Percentiles rank a stretch among this genome's conserved stretches.
Evolutionary conservation across 1,140 invertebrate species (phyloP).

Genomic region (Macrocentrus cingulum): DNA sequence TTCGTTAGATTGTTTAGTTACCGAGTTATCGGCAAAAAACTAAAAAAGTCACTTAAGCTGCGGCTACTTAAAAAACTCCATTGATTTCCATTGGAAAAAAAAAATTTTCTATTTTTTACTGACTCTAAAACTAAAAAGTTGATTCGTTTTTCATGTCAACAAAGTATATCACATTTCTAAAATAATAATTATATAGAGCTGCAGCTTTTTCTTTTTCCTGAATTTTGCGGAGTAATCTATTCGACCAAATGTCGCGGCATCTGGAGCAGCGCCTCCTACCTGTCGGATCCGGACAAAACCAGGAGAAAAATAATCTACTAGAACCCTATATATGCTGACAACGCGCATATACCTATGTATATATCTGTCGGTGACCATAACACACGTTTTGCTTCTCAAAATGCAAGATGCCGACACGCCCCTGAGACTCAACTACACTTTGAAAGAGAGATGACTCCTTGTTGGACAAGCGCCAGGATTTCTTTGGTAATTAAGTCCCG

Average conservation of each 20-base stretch:
- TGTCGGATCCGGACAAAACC: conserved; percentile 32
- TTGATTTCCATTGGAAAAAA: too few relatives aligned
- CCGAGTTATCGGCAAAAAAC: neutral
- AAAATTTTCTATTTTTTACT: too few relatives aligned
- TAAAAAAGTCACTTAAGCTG: too few relatives aligned
- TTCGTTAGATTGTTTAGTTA: too few relatives aligned
- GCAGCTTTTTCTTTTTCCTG: too few relatives aligned
- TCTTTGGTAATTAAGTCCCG: conserved; percentile 14
- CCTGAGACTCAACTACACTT: neutral
- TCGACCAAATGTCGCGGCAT: conserved; percentile 13
- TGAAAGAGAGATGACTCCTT: neutral
- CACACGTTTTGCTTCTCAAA: conserved; percentile 15
- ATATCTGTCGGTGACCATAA: conserved; percentile 3
- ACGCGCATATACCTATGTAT: neutral
- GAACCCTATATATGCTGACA: conserved; percentile 5
- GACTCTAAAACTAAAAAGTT: too few relatives aligned
- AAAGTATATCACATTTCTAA: too few relatives aligned
- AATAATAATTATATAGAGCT: too few relatives aligned
- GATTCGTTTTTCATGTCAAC: too few relatives aligned
- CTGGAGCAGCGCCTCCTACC: conserved; percentile 26
- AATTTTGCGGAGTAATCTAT: neutral
- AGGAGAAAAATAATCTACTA: conserved; percentile 30
- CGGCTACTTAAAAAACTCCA: too few relatives aligned
- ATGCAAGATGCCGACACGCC: conserved; percentile 32
- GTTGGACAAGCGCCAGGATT: conserved; percentile 17